Conservation (phyloP, 2,888 invertebrate genomes). For the Myopa tessellatipennis region DNA sequence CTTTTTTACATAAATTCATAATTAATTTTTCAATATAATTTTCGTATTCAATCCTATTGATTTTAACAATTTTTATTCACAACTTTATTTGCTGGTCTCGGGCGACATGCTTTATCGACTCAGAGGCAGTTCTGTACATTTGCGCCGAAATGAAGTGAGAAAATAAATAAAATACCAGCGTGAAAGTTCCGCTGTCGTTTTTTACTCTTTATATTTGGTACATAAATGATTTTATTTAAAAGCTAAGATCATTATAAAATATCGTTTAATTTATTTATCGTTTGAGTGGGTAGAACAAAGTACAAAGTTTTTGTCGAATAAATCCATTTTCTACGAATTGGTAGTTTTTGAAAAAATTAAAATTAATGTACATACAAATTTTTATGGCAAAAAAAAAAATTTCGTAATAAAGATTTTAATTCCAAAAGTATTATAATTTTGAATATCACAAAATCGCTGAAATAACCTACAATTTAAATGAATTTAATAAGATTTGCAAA, state of each 20-base stretch:
- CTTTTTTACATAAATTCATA: background rate
- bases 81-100: background rate
- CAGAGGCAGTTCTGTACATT: no score
- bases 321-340: conserved; percentile 38
- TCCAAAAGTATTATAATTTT: conserved; percentile 61
- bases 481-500: conserved; percentile 8
- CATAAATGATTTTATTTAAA: conserved; percentile 56
- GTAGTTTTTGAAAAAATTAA: background rate
- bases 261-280: conserved; percentile 20
- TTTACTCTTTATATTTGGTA: conserved; percentile 62
- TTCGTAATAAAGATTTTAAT: conserved; percentile 45
- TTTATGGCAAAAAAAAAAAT: conserved; percentile 46
- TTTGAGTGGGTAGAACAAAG: conserved; percentile 24
- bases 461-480: conserved; percentile 49
- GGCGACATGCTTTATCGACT: background rate
- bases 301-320: conserved; percentile 44
- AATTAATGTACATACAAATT: conserved; percentile 48
- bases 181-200: conserved; percentile 43
- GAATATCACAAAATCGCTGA: conserved; percentile 67
- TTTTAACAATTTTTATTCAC: background rate
- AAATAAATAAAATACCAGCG: conserved; percentile 25
- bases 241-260: conserved; percentile 9
- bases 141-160: no score
- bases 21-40: no score
- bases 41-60: no score